Evolutionary conservation across 2,888 invertebrate species (phyloP).

Genomic region (Pseudoips prasinana): DNA sequence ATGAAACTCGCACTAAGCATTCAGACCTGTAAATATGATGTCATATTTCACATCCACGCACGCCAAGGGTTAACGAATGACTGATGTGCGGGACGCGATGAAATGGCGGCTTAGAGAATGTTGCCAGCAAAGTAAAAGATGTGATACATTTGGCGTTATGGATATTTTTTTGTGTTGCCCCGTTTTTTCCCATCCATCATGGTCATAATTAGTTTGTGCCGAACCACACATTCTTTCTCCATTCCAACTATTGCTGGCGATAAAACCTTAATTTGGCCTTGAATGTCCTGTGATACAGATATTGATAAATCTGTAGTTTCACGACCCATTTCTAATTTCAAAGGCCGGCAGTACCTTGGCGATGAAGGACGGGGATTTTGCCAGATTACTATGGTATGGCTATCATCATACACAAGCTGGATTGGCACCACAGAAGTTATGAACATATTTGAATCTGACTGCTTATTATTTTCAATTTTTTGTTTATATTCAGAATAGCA

Average conservation of each 20-base stretch:
- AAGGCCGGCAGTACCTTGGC: background rate
- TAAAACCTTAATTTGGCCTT: background rate
- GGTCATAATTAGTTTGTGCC: slow-evolving; percentile 9
- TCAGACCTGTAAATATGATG: too few species aligned
- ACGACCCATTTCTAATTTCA: too few species aligned
- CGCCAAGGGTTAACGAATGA: too few species aligned
- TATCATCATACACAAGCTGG: background rate
- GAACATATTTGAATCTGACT: background rate
- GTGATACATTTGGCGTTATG: too few species aligned
- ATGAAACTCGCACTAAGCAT: too few species aligned
- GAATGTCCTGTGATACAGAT: background rate
- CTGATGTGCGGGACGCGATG: too few species aligned
- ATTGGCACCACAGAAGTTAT: background rate
- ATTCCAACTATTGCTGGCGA: background rate
- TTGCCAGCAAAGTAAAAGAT: too few species aligned
- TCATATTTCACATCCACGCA: too few species aligned
- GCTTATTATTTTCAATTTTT: background rate
- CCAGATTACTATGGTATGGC: background rate
- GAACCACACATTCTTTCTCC: background rate
- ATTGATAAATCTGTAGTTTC: background rate
- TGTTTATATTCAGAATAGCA: slow-evolving; percentile 17
- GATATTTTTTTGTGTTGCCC: too few species aligned
- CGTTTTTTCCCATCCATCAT: slow-evolving; percentile 26
- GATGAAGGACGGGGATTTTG: background rate
- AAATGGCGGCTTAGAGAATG: too few species aligned